Percentiles rank a stretch among this genome's conserved stretches.
These are phyloP conservation scores for Meleagris gallopavo DNA, from an alignment of 2,113 vertebrate genomes.

Conservation along the genomic window DNA sequence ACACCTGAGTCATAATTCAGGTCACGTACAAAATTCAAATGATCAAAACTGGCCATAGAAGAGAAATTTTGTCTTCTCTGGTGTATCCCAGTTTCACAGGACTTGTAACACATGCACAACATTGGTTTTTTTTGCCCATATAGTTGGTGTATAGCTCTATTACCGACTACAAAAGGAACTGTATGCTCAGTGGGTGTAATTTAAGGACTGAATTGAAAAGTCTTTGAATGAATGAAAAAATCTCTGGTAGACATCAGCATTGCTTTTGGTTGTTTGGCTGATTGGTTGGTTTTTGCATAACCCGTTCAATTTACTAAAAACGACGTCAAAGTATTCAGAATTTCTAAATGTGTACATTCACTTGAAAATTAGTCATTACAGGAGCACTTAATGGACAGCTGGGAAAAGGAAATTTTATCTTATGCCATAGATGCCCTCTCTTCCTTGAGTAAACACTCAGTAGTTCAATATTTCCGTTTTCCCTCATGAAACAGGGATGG, in stretches of 20 bases:
- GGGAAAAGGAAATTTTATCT: background rate
- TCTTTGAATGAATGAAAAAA: background rate
- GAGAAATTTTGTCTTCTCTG: background rate
- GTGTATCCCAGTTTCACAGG: background rate
- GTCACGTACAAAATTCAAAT: background rate
- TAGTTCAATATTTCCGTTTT: background rate
- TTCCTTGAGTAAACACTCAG: background rate
- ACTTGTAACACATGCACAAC: background rate
- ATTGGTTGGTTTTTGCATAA: background rate
- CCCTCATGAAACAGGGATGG: background rate
- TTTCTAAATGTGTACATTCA: background rate
- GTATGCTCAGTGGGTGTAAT: background rate
- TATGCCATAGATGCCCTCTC: background rate
- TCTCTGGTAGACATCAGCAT: accelerated
- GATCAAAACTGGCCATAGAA: background rate
- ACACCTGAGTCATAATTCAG: background rate
- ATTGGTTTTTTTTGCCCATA: background rate
- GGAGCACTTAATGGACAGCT: background rate
- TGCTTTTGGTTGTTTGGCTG: background rate
- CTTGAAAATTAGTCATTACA: background rate
- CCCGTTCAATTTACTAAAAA: background rate
- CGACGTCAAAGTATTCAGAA: background rate
- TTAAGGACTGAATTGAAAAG: background rate
- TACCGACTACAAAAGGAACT: background rate
- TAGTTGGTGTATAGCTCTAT: background rate